These are phyloP conservation scores for Agelastica alni DNA, from an alignment of 2,888 invertebrate species.

Conservation along the genomic window DNA sequence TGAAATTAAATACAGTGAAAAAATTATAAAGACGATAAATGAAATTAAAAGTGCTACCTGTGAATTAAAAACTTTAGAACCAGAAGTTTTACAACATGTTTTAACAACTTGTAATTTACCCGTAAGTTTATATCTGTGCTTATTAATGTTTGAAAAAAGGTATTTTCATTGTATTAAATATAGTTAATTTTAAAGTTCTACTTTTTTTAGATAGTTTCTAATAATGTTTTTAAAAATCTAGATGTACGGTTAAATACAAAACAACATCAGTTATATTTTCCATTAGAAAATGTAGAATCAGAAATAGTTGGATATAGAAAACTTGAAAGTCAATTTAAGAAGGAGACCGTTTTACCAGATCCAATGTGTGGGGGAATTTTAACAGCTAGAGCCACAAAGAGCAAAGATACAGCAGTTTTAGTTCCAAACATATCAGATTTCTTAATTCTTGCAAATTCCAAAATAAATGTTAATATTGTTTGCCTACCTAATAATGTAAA, in stretches of 20 bases:
- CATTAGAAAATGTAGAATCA: conserved; percentile 65
- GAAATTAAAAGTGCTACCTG: conserved; percentile 55
- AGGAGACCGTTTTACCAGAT: conserved; percentile 46
- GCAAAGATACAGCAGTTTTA: conserved; percentile 61
- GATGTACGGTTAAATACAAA: conserved; percentile 63
- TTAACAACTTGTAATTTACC: conserved; percentile 64
- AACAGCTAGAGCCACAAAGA: conserved; percentile 58
- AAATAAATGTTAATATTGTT: conserved; percentile 63
- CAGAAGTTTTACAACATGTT: conserved; percentile 57
- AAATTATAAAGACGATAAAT: conserved; percentile 60
- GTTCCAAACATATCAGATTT: conserved; percentile 65
- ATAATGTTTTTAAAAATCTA: conserved; percentile 58
- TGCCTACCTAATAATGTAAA: conserved; percentile 74
- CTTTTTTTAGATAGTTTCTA: conserved; percentile 52
- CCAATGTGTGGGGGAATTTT: conserved; percentile 59
- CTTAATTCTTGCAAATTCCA: conserved; percentile 58
- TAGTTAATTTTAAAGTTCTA: no score
- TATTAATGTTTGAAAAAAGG: no score
- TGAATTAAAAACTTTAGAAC: conserved; percentile 57
- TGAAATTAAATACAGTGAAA: conserved; percentile 48
- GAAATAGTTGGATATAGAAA: conserved; percentile 69
- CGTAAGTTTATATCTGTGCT: no score
- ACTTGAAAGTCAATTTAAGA: conserved; percentile 46
- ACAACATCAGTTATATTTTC: conserved; percentile 66
- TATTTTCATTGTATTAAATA: no score